Base-by-base conservation (phyloP, 92 coral and sea anemone genomes). In the Chrysogorgia sp. region DNA sequence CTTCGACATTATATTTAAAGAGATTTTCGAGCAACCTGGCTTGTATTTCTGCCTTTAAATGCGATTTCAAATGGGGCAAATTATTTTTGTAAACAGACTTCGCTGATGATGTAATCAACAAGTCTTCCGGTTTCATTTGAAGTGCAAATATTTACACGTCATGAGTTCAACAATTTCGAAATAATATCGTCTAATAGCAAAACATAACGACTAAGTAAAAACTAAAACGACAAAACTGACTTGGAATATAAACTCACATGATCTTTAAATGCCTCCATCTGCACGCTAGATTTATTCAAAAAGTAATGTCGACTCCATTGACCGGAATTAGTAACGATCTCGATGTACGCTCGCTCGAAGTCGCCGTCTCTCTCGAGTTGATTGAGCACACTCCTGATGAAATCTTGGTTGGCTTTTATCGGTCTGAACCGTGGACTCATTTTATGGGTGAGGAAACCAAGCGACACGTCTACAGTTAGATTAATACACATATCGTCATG, bases 351-450 rank as follows among this genome's bases (percentile, higher is more conserved):
- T 62, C 79, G 74, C 57, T 94, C 97, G 20, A 79, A 65, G 35
- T 94, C 88, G 1, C 92, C 91, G 60, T 85, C 90, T 65, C 58
- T 41, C 15, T 40, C 80, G 61, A 84, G 90, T 72, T 91, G 83
- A 47, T 75, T 81, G 40, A 94, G 63, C 58, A 91, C 91, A 61
- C 76, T 81, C 71, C 50, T 89, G 20, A 94, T 91, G 15, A 88
- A 76, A 29, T 63, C 75, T 58, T 77, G 87, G 49, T 91, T 90
- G 58, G 92, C 84, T 80, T 94, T 94, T 14, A 94, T 67, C 20
- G 98, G 98, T 25, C 98, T 92, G 66, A 91, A 94, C 22, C 98
- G 76, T 48, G 94, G 94, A 55, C 94, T 96, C 98, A 94, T 94
- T 79, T 94, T 94, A 77, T 94, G 98, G 26, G 98, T 94, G 7